Evolutionary conservation across 2,113 vertebrate genomes (phyloP), one percentile per base, ranked within the genome.

Genomic region (Lagopus leucura): DNA sequence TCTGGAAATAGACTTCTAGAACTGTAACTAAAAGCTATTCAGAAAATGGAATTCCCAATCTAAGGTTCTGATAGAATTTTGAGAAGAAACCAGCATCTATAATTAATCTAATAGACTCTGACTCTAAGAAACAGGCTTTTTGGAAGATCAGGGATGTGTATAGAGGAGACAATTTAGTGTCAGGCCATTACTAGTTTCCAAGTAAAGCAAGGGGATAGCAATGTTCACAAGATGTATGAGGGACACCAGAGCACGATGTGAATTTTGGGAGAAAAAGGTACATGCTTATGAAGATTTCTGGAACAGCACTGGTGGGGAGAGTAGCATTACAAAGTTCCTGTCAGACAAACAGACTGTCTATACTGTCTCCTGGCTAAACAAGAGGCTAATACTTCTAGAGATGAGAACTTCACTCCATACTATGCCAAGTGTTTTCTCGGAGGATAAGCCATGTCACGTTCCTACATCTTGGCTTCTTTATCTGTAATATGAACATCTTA

Each of bases 31-130:
- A 87, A 74, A 78, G 47, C 48, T 25, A 32, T 79, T 87, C 52
- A 85, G 77, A 57, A 89, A 94, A 92, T 27, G 10, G 63, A 89
- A 79, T 47, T 16, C 19, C 14, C 27, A 32, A 70, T 74, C 38
- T 54, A 66, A 70, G 50, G 30, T 82, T 91, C n/a, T 63, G 67
- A 85, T 54, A 89, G 78, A 86, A 90, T 89, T 87, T 91, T 47
- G 82, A 48, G 30, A 84, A 65, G 67, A 74, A 90, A 77, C 32
- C 25, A 78, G 38, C 8, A 16, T 71, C 43, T 60, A 52, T 79
- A 57, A 73, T 65, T 4, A 76, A 82, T 36, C 71, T 75, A 76
- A 91, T 55, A 16, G 43, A 84, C 67, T 87, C 54, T 65, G 63
- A 55, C 57, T 87, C 6, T 18, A 93, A 71, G 50, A 91, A 94